A percentile compares a stretch with the other conserved stretches of the same genome.
Conservation (phyloP, 2,888 invertebrate genomes). For the Synergus laeviventris region DNA sequence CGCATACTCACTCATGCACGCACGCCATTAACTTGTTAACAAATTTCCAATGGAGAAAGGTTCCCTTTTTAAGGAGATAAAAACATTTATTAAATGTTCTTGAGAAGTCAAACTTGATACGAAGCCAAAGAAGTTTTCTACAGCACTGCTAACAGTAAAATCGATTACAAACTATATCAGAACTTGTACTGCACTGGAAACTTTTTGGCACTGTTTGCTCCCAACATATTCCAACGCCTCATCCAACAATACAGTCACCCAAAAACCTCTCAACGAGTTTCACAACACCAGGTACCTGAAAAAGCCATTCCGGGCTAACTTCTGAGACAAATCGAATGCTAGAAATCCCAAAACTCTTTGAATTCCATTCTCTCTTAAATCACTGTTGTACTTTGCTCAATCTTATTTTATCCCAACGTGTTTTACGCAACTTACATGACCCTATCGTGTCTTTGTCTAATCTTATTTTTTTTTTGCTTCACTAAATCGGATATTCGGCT, state of each 20-base stretch:
- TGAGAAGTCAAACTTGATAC: constrained; percentile 15
- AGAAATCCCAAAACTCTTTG: constrained; percentile 8
- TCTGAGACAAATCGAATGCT: constrained; percentile 20
- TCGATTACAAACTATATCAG: constrained; percentile 29
- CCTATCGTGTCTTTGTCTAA: not conserved
- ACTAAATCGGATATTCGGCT: not conserved
- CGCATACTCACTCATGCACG: constrained; percentile 38
- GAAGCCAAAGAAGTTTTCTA: constrained; percentile 30
- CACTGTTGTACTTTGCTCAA: constrained; percentile 6
- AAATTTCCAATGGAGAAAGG: constrained; percentile 7
- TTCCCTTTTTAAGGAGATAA: not conserved
- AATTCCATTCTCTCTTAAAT: constrained; percentile 34
- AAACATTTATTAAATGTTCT: constrained; percentile 22
- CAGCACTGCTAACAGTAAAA: constrained; percentile 28
- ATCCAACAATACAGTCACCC: constrained; percentile 31
- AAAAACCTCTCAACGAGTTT: constrained; percentile 36
- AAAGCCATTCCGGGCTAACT: constrained; percentile 38
- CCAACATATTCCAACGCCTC: constrained; percentile 40
- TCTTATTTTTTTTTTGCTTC: constrained; percentile 1
- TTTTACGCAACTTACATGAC: not conserved
- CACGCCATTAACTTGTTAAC: constrained; percentile 27
- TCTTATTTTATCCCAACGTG: not conserved
- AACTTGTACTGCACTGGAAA: constrained; percentile 39
- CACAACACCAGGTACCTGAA: constrained; percentile 38
- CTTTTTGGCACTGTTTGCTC: constrained; percentile 40